Base-by-base conservation (phyloP, 2,113 vertebrate genomes). In the Martes martes region DNA sequence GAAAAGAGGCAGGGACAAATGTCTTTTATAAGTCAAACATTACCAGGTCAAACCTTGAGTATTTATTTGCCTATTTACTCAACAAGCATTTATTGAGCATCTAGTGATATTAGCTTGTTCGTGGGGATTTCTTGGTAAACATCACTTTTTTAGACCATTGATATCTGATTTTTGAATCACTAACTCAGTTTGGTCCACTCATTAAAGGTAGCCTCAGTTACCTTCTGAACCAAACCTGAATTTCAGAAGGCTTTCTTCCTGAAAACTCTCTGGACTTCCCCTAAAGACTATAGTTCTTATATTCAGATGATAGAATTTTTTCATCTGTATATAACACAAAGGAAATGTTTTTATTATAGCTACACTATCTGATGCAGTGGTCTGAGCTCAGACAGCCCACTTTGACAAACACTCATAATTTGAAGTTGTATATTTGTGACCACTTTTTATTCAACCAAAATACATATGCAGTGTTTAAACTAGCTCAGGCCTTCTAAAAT, bases 381-480 rank as follows among this genome's bases (percentile, higher is more conserved):
- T 74, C n/a, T 96, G 57, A 91, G 13, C 23, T 96, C 61, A 74
- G 47, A 89, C 71, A 94, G 81, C n/a, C 45, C 11, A 36, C 59
- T 96, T 97, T 78, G 89, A 15, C 81, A 97, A 96, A 52, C 73
- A 87, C 39, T 97, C 81, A 78, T 47, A 82, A 79, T 91, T 82
- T 55, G 42, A 97, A 97, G 50, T 11, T 63, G 65, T 90, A 76
- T 45, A 96, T 59, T 42, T 97, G 26, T 86, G 84, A 73, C 71
- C 76, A 92, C 7, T 97, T 97, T 97, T 87, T 67, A 82, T 86
- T 80, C 87, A 90, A 63, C n/a, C 67, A 95, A 95, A 94, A 95
- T 59, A 45, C 39, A 92, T 94, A 94, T 71, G 86, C 23, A 83
- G 55, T 71, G 81, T 96, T 97, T 97, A 95, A 83, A 96, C 80